Evolutionary conservation across 2,888 invertebrate genomes (phyloP).

Genomic region (Mechanitis mazaeus): DNA sequence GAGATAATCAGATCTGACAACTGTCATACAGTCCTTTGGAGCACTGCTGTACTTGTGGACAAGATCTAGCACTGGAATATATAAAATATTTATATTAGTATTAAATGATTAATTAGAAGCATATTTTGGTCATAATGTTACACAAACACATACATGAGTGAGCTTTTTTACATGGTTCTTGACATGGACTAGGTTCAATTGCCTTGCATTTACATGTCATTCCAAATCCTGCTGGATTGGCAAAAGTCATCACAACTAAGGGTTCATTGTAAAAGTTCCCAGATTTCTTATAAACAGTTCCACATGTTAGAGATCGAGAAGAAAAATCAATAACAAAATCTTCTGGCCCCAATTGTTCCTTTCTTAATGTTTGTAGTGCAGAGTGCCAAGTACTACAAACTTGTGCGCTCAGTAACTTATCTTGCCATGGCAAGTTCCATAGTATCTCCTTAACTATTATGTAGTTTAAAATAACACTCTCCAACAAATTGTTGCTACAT

Average conservation of each 20-base stretch:
- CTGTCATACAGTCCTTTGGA: conserved; percentile 59
- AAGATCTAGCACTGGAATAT: conserved; percentile 60
- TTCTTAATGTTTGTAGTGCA: conserved; percentile 49
- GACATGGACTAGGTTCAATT: conserved; percentile 47
- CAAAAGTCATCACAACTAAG: conserved; percentile 54
- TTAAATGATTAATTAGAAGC: neutral
- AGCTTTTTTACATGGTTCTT: conserved; percentile 50
- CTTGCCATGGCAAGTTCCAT: conserved; percentile 61
- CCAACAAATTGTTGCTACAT: conserved; percentile 44
- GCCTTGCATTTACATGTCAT: conserved; percentile 43
- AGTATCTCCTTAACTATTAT: conserved; percentile 65
- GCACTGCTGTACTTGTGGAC: conserved; percentile 46
- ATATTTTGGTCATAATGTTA: neutral
- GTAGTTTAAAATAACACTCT: conserved; percentile 59
- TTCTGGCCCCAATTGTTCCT: conserved; percentile 49
- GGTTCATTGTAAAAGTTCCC: conserved; percentile 52
- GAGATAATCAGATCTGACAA: conserved; percentile 47
- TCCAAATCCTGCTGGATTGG: conserved; percentile 45
- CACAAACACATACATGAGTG: conserved; percentile 55
- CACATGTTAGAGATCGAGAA: conserved; percentile 35
- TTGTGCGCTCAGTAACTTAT: conserved; percentile 54
- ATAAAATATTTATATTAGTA: conserved; percentile 10
- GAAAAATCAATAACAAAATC: conserved; percentile 55
- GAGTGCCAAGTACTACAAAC: conserved; percentile 63
- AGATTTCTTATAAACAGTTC: conserved; percentile 49